phyloP scores from a whole-genome alignment of 2,113 vertebrate species.

The human (Homo sapiens) region GRCh38 chr7:96425001-96425500 shows the following conservation, averaged over 20 bases:
- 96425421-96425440: not conserved
- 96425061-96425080: not conserved
- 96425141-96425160: not conserved
- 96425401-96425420: not conserved
- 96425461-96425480: constrained; percentile 27
- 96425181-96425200: not conserved
- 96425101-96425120: not conserved
- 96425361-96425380: not conserved
- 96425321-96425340: constrained; percentile 25
- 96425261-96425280: not conserved
- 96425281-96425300: not conserved
- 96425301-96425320: constrained; percentile 21
- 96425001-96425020: not conserved
- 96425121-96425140: not conserved
- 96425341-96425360: not conserved
- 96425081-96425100: not conserved
- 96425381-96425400: not conserved
- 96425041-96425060: not conserved
- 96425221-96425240: not conserved
- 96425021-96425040: fast-evolving
- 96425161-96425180: not conserved
- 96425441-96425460: not conserved
- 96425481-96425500: not conserved
- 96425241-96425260: not conserved
- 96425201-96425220: not conserved